Conservation (phyloP, 2,797 vertebrate species). For the Leptatherina wallacei region DNA sequence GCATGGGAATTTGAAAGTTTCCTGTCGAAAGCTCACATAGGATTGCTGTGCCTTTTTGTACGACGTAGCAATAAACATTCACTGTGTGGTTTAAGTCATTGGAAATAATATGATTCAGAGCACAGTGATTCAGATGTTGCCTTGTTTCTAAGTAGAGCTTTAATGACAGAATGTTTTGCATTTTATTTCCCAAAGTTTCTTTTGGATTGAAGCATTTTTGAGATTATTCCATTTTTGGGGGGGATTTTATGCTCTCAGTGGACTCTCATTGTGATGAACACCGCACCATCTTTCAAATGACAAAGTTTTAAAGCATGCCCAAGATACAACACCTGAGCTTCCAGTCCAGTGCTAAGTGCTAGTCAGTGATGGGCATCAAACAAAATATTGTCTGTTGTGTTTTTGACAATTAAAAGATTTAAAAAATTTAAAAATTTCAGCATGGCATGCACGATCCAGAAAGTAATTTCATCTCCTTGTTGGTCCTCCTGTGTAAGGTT, state of each 20-base stretch:
- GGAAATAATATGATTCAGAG: neutral
- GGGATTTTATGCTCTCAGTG: conserved; percentile 2
- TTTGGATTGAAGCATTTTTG: conserved; percentile 4
- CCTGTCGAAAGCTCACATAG: neutral
- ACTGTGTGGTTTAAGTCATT: neutral
- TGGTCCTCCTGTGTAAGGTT: neutral
- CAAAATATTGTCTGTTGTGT: neutral
- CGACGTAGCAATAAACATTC: neutral
- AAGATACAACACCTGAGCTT: conserved; percentile 2
- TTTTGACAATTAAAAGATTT: neutral
- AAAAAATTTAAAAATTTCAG: neutral
- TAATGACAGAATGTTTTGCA: neutral
- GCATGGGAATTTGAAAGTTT: too few species aligned
- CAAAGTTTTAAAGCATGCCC: neutral
- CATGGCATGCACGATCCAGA: conserved; percentile 9
- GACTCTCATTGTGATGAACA: conserved; percentile 5
- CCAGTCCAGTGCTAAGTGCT: neutral
- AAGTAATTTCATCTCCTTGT: neutral
- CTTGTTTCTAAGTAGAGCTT: neutral
- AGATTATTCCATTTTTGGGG: conserved; percentile 1
- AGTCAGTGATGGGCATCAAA: neutral
- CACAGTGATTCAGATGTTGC: neutral
- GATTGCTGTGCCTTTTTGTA: neutral
- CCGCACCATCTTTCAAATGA: neutral
- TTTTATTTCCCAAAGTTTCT: neutral